Conservation (phyloP, 2,797 vertebrate species). For the Poecilia velifera region DNA sequence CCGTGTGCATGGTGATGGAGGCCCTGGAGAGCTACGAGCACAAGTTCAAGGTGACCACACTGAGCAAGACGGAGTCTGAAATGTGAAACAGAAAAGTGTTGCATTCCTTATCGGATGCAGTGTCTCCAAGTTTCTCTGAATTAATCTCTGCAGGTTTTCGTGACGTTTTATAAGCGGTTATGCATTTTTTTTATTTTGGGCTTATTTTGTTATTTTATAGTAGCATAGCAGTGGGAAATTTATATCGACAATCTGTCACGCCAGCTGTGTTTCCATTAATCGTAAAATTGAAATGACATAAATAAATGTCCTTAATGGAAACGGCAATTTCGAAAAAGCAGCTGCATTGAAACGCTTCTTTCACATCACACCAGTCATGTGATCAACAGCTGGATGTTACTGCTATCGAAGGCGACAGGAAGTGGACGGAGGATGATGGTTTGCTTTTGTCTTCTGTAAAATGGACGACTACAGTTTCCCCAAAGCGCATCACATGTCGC, state of each 20-base stretch:
- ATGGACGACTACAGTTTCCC: too few species aligned
- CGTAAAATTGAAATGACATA: too few species aligned
- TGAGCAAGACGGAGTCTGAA: background rate
- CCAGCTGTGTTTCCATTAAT: background rate
- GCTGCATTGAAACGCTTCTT: too few species aligned
- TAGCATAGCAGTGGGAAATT: background rate
- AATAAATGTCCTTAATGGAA: too few species aligned
- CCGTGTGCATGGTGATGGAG: constrained; percentile 98
- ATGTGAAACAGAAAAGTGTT: background rate
- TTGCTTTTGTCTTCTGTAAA: too few species aligned
- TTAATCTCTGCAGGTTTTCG: background rate
- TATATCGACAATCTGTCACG: background rate
- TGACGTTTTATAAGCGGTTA: background rate
- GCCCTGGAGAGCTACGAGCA: constrained; percentile 95
- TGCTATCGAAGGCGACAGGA: too few species aligned
- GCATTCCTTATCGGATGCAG: background rate
- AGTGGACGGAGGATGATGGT: too few species aligned
- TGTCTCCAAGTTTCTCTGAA: background rate
- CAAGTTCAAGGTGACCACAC: constrained; percentile 91
- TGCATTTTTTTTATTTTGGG: background rate
- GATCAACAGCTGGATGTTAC: too few species aligned
- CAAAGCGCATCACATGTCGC: too few species aligned
- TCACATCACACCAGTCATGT: too few species aligned
- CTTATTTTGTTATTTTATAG: background rate
- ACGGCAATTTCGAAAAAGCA: too few species aligned